Conservation (phyloP, 2,113 vertebrate species). For the Rhegmatorhina hoffmannsi region DNA sequence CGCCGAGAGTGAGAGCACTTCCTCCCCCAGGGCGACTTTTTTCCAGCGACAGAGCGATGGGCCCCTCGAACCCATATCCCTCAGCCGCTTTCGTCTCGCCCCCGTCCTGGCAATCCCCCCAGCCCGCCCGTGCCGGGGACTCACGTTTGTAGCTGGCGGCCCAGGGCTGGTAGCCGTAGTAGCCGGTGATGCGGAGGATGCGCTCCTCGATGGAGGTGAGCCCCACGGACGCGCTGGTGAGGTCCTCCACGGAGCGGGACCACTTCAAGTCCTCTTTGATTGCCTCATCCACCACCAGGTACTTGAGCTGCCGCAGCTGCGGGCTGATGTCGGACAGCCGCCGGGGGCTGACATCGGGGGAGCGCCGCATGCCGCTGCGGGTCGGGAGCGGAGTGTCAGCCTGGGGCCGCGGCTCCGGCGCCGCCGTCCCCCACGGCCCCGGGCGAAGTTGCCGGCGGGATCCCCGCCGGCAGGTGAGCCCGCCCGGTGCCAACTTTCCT, state of each 20-base stretch:
- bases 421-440: background rate
- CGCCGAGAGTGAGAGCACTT: background rate
- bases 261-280: constrained; percentile 95
- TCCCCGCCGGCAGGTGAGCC: background rate
- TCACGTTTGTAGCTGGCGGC: constrained; percentile 88
- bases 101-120: background rate
- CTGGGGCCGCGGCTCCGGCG: background rate
- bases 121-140: background rate
- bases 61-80: background rate
- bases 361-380: constrained; percentile 88
- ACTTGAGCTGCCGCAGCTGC: constrained; percentile 94
- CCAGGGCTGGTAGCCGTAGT: constrained; percentile 96
- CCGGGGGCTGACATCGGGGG: constrained; percentile 91
- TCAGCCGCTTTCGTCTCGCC: background rate
- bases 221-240: constrained; percentile 84
- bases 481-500: background rate
- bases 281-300: constrained; percentile 91
- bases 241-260: constrained; percentile 92
- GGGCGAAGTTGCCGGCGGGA: background rate
- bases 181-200: constrained; percentile 91
- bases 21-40: background rate
- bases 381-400: constrained; percentile 29
- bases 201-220: constrained; percentile 90
- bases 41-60: background rate
- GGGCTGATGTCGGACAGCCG: constrained; percentile 96